Evolutionary conservation across 1,140 invertebrate species (phyloP).

Genomic region (Panulirus ornatus): DNA sequence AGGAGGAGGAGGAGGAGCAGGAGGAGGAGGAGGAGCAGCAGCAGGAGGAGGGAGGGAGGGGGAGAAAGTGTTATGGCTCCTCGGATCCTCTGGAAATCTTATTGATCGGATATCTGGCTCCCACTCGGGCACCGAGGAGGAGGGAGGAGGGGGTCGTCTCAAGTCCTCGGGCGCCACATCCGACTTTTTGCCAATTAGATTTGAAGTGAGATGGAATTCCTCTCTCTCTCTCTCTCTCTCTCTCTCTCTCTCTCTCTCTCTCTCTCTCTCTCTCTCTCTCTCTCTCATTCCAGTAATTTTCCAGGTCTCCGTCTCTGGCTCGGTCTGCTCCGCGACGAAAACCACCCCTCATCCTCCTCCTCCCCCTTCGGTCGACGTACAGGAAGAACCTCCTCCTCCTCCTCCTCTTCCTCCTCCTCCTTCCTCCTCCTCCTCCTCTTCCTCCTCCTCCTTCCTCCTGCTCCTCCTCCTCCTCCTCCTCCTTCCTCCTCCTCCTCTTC

Average conservation of each 20-base stretch:
- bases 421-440: neutral
- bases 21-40: neutral
- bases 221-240: neutral
- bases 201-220: no score
- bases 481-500: no score
- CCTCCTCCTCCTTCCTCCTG: neutral
- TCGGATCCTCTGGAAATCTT: no score
- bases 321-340: neutral
- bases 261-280: conserved; percentile 12
- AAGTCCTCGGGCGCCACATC: no score
- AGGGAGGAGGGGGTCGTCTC: neutral
- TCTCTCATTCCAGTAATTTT: neutral
- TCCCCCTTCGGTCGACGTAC: neutral
- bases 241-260: conserved; percentile 19
- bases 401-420: neutral
- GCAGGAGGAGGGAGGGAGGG: neutral
- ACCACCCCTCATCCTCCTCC: neutral
- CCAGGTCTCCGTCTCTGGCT: neutral
- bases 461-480: no score
- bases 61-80: neutral
- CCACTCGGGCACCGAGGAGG: neutral
- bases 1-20: neutral
- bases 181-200: no score
- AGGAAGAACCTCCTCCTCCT: neutral
- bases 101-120: no score